Percentiles rank a stretch among this genome's conserved stretches.
phyloP scores from a whole-genome alignment of 2,888 invertebrate genomes.

The Lobophora halterata region DNA sequence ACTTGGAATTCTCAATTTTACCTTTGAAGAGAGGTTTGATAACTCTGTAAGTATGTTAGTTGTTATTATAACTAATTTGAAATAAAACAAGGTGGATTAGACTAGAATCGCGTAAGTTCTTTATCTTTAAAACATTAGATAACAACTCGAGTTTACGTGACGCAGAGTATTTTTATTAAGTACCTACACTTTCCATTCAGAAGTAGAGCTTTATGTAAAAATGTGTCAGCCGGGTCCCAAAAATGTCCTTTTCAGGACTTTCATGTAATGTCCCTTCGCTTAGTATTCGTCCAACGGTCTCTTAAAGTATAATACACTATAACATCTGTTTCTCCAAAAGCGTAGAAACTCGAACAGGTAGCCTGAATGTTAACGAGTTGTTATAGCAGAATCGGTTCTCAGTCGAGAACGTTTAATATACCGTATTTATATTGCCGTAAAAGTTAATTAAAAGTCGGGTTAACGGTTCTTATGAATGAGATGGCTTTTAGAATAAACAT shows the following conservation, averaged over 20 bases:
- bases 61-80: too few species aligned
- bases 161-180: too few species aligned
- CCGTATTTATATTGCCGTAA: conserved; percentile 34
- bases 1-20: too few species aligned
- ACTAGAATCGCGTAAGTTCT: too few species aligned
- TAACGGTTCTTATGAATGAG: conserved; percentile 42
- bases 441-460: conserved; percentile 45
- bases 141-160: too few species aligned
- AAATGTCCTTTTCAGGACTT: conserved; percentile 17
- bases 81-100: too few species aligned
- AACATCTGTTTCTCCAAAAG: conserved; percentile 18
- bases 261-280: conserved; percentile 15
- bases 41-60: too few species aligned
- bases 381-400: conserved; percentile 9
- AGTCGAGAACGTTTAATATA: conserved; percentile 9
- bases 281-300: conserved; percentile 19
- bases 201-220: conserved; percentile 10
- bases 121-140: too few species aligned
- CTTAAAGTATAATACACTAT: conserved; percentile 23
- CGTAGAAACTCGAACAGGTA: conserved; percentile 21
- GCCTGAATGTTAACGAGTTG: conserved; percentile 23
- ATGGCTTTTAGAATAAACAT: conserved; percentile 46
- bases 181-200: too few species aligned
- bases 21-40: too few species aligned
- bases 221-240: conserved; percentile 14